Evolutionary conservation across 2,113 vertebrate genomes (phyloP).

Genomic region (Morone saxatilis): DNA sequence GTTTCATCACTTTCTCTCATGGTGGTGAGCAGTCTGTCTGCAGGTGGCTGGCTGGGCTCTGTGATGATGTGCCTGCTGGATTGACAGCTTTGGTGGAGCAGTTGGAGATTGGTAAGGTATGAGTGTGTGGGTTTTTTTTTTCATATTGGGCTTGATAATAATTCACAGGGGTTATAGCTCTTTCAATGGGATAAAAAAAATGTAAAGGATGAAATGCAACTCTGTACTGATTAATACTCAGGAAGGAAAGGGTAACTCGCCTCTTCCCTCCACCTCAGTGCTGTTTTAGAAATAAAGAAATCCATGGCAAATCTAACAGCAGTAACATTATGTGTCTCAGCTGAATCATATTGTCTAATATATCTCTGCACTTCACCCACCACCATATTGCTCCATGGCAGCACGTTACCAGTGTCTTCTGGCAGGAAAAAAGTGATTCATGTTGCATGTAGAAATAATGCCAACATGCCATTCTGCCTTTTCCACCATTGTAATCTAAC

Average conservation of each 20-base stretch:
- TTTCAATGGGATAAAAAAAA: slow-evolving; percentile 27
- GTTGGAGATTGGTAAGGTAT: slow-evolving; percentile 23
- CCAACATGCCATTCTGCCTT: not conserved
- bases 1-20: slow-evolving; percentile 30
- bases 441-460: slow-evolving; percentile 21
- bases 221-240: slow-evolving; percentile 28
- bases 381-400: slow-evolving; percentile 30
- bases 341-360: slow-evolving; percentile 45
- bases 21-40: slow-evolving; percentile 19
- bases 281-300: slow-evolving; percentile 38
- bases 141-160: slow-evolving; percentile 2
- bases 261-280: slow-evolving; percentile 14
- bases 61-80: slow-evolving; percentile 26
- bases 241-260: slow-evolving; percentile 4
- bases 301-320: slow-evolving; percentile 56
- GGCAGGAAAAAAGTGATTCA: slow-evolving; percentile 36
- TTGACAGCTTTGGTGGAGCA: not conserved
- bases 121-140: not conserved
- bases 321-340: slow-evolving; percentile 61
- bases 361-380: slow-evolving; percentile 49
- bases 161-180: slow-evolving; percentile 20
- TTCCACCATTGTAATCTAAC: not conserved
- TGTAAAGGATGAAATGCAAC: slow-evolving; percentile 10
- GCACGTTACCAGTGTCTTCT: slow-evolving; percentile 19
- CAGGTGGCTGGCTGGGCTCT: slow-evolving; percentile 19